Conservation (phyloP, 2,113 vertebrate genomes). For the Pteruthius melanotis region DNA sequence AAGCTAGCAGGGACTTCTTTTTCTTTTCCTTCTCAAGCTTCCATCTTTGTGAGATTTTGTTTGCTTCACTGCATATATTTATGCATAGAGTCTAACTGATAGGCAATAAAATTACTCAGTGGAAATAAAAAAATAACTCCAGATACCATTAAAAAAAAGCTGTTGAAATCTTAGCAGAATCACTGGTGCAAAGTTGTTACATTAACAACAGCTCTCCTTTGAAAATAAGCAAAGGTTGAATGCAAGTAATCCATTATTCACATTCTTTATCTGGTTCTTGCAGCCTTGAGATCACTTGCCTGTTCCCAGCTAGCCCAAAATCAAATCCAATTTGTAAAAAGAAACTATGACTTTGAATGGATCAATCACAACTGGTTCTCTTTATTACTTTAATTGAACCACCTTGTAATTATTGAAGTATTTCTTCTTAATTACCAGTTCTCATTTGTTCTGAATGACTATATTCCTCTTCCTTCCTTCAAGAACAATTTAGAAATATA, state of each 20-base stretch:
- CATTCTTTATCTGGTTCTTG: not conserved
- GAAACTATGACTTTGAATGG: slow-evolving; percentile 24
- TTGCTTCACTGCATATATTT: not conserved
- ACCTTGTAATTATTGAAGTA: slow-evolving; percentile 35
- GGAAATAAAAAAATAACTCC: not conserved
- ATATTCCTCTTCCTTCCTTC: slow-evolving; percentile 27
- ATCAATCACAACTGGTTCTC: slow-evolving; percentile 14
- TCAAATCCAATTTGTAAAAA: slow-evolving; percentile 52
- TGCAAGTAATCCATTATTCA: not conserved
- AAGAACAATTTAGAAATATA: slow-evolving; percentile 47
- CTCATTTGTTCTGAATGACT: slow-evolving; percentile 21
- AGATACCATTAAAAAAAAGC: not conserved
- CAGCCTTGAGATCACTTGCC: not conserved
- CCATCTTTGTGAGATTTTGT: not conserved
- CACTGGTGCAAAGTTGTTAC: not conserved
- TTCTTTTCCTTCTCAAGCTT: not conserved
- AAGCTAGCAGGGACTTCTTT: not conserved
- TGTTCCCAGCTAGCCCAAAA: not conserved
- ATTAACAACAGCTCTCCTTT: not conserved
- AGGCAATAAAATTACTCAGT: not conserved
- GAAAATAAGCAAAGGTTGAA: slow-evolving; percentile 17
- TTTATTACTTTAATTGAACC: slow-evolving; percentile 50
- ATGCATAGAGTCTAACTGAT: not conserved
- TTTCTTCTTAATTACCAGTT: slow-evolving; percentile 29
- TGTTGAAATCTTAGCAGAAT: not conserved